Percentiles rank a stretch among this genome's conserved stretches.
Conservation (phyloP, 2,888 invertebrate species). For the Fragum sueziense region DNA sequence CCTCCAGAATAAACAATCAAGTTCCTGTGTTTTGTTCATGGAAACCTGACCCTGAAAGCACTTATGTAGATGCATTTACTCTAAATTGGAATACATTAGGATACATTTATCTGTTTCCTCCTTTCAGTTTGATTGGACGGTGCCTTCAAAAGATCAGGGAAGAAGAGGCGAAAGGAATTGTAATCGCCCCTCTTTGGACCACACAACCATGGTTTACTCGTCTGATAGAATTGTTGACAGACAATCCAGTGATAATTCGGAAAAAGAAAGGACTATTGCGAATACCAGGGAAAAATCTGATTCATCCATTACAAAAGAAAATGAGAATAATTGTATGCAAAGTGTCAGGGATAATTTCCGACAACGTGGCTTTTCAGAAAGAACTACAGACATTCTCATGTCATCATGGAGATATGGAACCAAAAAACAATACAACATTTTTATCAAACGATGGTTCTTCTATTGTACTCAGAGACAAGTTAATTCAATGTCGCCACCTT, state of each 20-base stretch:
- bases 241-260: conserved; percentile 9
- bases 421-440: conserved; percentile 14
- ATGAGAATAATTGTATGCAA: conserved; percentile 15
- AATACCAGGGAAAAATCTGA: neutral
- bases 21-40: conserved; percentile 1
- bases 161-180: conserved; percentile 1
- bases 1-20: conserved; percentile 6
- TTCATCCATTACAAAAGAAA: neutral
- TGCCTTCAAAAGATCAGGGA: conserved; percentile 3
- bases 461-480: conserved; percentile 7
- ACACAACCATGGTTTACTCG: conserved; percentile 3
- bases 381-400: conserved; percentile 11
- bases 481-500: neutral
- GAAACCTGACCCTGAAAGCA: conserved; percentile 7
- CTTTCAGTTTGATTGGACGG: conserved; percentile 11
- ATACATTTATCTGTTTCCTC: conserved; percentile 14
- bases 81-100: neutral
- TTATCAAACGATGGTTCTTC: conserved; percentile 9
- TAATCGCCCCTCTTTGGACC: conserved; percentile 14
- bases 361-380: conserved; percentile 6
- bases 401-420: conserved; percentile 15
- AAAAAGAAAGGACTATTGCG: neutral
- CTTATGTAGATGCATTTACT: conserved; percentile 11
- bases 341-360: neutral
- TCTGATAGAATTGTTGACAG: neutral